Evolutionary conservation across 2,888 invertebrate species (phyloP).

Genomic region (Drosophila siamana): DNA sequence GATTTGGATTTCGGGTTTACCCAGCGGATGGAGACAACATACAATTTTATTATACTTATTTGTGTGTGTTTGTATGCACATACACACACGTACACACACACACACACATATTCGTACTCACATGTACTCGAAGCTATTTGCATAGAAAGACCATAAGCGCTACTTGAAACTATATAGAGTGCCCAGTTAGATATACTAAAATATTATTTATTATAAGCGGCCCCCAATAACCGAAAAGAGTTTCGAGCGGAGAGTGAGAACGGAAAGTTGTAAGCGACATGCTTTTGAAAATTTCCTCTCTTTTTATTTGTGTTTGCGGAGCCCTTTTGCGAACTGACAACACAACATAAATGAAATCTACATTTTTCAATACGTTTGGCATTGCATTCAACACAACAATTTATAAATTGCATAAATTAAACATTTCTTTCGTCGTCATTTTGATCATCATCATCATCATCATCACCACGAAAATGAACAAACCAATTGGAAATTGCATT

Average conservation of each 20-base stretch:
- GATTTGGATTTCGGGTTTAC: conserved; percentile 50
- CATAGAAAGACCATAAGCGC: conserved; percentile 74
- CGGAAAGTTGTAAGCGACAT: background rate
- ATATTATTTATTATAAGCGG: conserved; percentile 56
- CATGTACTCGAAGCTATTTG: conserved; percentile 47
- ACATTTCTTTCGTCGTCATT: conserved; percentile 27
- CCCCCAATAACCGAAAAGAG: conserved; percentile 21
- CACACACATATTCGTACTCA: background rate
- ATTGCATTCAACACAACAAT: conserved; percentile 18
- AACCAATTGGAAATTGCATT: conserved; percentile 61
- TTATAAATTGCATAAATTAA: conserved; percentile 63
- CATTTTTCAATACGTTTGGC: conserved; percentile 42
- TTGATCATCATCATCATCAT: conserved; percentile 14
- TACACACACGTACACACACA: conserved; percentile 5
- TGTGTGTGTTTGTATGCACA: conserved; percentile 27
- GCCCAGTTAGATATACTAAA: conserved; percentile 51
- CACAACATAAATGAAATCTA: conserved; percentile 33
- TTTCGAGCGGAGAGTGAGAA: background rate
- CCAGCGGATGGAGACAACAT: conserved; percentile 67
- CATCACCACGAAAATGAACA: conserved; percentile 39
- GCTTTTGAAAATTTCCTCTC: background rate
- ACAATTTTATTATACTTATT: conserved; percentile 78
- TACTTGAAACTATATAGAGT: conserved; percentile 61
- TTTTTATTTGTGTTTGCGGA: conserved; percentile 8
- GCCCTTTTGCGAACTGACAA: background rate